Evolutionary conservation across 2,113 vertebrate species (phyloP).

Genomic region (Poeciliopsis occidentalis): DNA sequence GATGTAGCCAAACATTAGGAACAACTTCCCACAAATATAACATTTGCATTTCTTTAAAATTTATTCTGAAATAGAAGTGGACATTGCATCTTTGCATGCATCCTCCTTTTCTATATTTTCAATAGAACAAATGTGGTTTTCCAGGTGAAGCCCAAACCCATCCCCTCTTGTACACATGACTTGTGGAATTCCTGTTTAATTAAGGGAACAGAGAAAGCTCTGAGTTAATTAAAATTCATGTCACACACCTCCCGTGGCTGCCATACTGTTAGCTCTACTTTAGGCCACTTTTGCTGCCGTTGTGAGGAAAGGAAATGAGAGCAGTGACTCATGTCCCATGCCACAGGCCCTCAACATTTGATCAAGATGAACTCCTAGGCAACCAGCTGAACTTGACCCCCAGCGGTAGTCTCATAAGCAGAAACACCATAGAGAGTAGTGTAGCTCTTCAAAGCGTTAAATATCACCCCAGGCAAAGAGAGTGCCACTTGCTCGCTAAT

Average conservation of each 20-base stretch:
- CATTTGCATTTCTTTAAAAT: constrained; percentile 1
- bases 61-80: background rate
- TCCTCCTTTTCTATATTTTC: constrained; percentile 14
- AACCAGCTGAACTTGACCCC: constrained; percentile 57
- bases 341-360: constrained; percentile 57
- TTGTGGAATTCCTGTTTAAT: constrained; percentile 35
- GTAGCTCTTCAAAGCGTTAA: constrained; percentile 64
- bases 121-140: constrained; percentile 10
- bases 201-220: constrained; percentile 23
- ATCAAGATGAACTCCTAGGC: constrained; percentile 63
- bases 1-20: constrained; percentile 54
- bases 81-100: background rate
- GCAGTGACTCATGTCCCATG: constrained; percentile 43
- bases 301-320: constrained; percentile 56
- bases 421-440: constrained; percentile 52
- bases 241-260: constrained; percentile 22
- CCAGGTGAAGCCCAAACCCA: background rate
- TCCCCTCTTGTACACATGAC: background rate
- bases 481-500: constrained; percentile 71
- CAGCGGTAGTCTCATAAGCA: constrained; percentile 43
- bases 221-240: constrained; percentile 14
- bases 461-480: constrained; percentile 62
- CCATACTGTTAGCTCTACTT: constrained; percentile 22
- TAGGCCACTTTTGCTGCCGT: constrained; percentile 25
- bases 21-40: constrained; percentile 41